A percentile compares a stretch with the other conserved stretches of the same genome.
phyloP scores from a whole-genome alignment of 2,113 vertebrate genomes.

The Platysteira castanea region DNA sequence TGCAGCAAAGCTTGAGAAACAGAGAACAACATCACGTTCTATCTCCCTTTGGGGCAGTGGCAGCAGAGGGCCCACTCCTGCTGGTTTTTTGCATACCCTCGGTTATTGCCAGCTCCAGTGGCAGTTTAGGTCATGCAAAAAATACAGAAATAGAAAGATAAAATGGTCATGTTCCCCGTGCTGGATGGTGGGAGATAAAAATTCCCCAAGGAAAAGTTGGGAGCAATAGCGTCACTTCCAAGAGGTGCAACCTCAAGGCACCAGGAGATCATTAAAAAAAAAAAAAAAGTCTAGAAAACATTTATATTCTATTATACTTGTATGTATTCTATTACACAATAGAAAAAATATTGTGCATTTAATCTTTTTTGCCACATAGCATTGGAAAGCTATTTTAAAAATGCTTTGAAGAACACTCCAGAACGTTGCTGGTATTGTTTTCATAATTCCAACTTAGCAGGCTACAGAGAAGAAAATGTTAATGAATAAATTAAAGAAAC shows the following conservation, averaged over 20 bases:
- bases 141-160: not conserved
- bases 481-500: not conserved
- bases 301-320: conserved; percentile 3
- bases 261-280: not conserved
- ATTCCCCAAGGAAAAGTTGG: not conserved
- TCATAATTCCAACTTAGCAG: conserved; percentile 3
- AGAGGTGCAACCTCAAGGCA: not conserved
- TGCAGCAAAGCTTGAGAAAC: not conserved
- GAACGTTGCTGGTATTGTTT: conserved; percentile 44
- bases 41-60: not conserved
- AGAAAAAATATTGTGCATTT: conserved; percentile 22
- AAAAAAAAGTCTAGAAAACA: not conserved
- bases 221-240: not conserved
- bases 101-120: not conserved
- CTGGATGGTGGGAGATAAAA: not conserved
- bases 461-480: conserved; percentile 37
- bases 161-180: not conserved
- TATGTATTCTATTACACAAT: not conserved
- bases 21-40: not conserved
- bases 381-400: conserved; percentile 49
- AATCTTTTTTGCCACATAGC: conserved; percentile 37
- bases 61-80: not conserved
- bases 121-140: not conserved
- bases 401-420: conserved; percentile 44
- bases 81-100: not conserved